Percentiles rank a stretch among this genome's conserved stretches.
Evolutionary conservation across 1,140 invertebrate genomes (phyloP).

Genomic region (Pachypsylla venusta): DNA sequence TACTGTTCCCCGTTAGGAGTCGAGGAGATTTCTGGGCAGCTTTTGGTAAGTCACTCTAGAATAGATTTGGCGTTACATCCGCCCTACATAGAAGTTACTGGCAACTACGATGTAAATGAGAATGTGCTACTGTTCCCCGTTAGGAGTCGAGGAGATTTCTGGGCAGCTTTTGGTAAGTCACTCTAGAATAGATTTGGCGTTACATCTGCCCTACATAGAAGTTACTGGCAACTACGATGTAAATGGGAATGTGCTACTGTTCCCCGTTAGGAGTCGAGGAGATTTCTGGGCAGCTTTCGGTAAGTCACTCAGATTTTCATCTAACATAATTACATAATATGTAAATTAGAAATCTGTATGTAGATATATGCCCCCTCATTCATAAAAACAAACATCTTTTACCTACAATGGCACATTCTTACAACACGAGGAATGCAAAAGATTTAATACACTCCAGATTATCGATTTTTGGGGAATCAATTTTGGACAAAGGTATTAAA

Average conservation of each 20-base stretch:
- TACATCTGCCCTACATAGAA: constrained; percentile 45
- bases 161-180: constrained; percentile 57
- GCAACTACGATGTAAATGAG: constrained; percentile 53
- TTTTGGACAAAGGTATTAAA: too few species aligned
- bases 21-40: constrained; percentile 60
- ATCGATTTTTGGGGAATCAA: too few species aligned
- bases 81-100: constrained; percentile 51
- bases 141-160: constrained; percentile 55
- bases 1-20: constrained; percentile 56
- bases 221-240: constrained; percentile 55
- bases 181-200: constrained; percentile 44
- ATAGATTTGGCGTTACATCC: constrained; percentile 40
- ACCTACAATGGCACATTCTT: too few species aligned
- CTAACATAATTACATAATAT: too few species aligned
- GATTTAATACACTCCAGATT: too few species aligned
- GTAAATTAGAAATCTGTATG: too few species aligned
- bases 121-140: constrained; percentile 59
- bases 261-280: constrained; percentile 55
- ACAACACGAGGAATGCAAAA: too few species aligned
- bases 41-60: constrained; percentile 53
- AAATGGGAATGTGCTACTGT: constrained; percentile 52
- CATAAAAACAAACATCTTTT: too few species aligned
- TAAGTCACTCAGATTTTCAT: too few species aligned
- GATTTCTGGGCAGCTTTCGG: constrained; percentile 62
- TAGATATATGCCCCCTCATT: too few species aligned